Evolutionary conservation across 2,113 vertebrate species (phyloP).

Genomic region (Prinia subflava): DNA sequence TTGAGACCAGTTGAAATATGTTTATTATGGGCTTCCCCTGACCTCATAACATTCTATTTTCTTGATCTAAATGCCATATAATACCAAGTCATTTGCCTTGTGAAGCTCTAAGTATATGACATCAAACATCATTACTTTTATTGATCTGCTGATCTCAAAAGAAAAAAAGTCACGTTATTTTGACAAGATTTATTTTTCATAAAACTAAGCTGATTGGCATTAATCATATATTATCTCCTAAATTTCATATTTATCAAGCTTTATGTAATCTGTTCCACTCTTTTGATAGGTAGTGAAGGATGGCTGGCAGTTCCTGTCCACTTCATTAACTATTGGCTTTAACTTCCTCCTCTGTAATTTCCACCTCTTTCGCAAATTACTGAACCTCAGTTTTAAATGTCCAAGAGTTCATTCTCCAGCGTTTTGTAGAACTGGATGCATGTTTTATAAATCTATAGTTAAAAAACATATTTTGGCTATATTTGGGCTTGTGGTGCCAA

Average conservation of each 20-base stretch:
- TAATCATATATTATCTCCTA: background rate
- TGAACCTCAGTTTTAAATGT: background rate
- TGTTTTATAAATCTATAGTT: background rate
- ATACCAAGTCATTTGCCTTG: background rate
- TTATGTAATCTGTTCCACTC: background rate
- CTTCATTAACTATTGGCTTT: background rate
- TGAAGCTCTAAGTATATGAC: background rate
- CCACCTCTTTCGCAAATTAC: background rate
- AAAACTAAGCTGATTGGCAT: background rate
- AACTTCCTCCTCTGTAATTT: background rate
- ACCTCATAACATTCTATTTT: background rate
- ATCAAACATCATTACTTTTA: conserved; percentile 14
- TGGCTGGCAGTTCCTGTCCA: background rate
- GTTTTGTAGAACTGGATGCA: background rate
- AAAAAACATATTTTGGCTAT: background rate
- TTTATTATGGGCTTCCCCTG: background rate
- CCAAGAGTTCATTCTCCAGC: background rate
- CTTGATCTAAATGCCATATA: background rate
- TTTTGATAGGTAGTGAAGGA: background rate
- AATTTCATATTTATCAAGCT: conserved; percentile 12
- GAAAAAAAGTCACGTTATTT: background rate
- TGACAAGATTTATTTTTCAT: conserved; percentile 7
- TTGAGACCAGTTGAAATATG: background rate
- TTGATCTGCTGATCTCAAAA: background rate
- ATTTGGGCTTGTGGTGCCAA: background rate